Evolutionary conservation across 1,140 invertebrate genomes (phyloP).

Genomic region (Brachystomella parvula): DNA sequence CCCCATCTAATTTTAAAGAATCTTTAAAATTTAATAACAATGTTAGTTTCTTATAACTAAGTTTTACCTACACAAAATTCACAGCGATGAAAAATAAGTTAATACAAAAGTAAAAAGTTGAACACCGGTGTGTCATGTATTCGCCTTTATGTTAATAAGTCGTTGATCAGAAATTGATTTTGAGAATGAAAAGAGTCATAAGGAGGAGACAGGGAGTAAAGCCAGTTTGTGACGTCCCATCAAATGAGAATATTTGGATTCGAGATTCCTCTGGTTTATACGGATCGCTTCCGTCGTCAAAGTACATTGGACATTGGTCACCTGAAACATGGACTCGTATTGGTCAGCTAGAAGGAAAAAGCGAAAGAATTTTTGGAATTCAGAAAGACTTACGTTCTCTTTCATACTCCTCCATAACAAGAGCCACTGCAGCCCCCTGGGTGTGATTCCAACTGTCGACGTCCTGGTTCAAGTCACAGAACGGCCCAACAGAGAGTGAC

Average conservation of each 20-base stretch:
- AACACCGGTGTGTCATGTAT: neutral
- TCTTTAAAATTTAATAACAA: no score
- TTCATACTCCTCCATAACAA: slow-evolving; percentile 87
- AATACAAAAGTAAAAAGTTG: neutral
- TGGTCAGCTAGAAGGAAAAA: slow-evolving; percentile 27
- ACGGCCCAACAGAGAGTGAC: slow-evolving; percentile 84
- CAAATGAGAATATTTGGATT: slow-evolving; percentile 28
- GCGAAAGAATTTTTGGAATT: neutral
- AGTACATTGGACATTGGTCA: slow-evolving; percentile 89
- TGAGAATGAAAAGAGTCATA: neutral
- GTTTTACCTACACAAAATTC: no score
- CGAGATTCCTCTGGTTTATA: slow-evolving; percentile 59
- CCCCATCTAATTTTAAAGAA: no score
- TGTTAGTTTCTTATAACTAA: no score
- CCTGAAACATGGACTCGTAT: slow-evolving; percentile 44
- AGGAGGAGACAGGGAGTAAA: neutral
- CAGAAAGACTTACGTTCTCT: slow-evolving; percentile 61
- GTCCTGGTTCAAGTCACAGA: slow-evolving; percentile 82
- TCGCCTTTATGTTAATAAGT: no score
- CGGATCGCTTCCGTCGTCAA: slow-evolving; percentile 82
- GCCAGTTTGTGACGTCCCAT: neutral
- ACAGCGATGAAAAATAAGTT: no score
- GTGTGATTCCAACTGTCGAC: slow-evolving; percentile 77
- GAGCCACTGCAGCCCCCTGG: slow-evolving; percentile 79
- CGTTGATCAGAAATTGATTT: neutral